A percentile compares a stretch with the other conserved stretches of the same genome.
phyloP scores from a whole-genome alignment of 1,140 invertebrate genomes.

The Ctenoplectra terminalis region DNA sequence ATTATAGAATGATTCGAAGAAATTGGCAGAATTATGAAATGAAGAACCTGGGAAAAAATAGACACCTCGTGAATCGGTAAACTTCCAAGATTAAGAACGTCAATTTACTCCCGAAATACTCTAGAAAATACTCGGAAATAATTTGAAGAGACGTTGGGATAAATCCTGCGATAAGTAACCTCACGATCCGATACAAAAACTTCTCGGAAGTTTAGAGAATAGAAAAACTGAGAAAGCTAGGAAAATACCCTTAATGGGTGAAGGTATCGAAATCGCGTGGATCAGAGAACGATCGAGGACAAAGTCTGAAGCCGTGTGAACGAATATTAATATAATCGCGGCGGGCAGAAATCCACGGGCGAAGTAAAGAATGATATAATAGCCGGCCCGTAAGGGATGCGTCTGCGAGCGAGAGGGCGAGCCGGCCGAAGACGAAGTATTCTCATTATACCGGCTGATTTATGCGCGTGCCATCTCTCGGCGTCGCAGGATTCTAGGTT shows the following conservation, averaged over 20 bases:
- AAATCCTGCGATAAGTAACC: no score
- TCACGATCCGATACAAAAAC: not conserved
- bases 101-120: not conserved
- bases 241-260: not conserved
- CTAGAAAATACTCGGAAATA: no score
- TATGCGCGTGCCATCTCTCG: conserved; percentile 78
- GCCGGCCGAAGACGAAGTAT: conserved; percentile 80
- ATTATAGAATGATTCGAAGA: not conserved
- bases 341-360: conserved; percentile 41
- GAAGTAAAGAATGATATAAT: conserved; percentile 69
- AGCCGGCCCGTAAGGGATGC: conserved; percentile 66
- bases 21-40: not conserved
- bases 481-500: conserved; percentile 79
- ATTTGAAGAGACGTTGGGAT: no score
- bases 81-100: not conserved
- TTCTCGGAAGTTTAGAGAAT: not conserved
- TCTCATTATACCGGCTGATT: conserved; percentile 83
- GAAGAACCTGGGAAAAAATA: not conserved
- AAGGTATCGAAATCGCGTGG: not conserved
- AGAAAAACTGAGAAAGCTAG: not conserved
- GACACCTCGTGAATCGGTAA: not conserved
- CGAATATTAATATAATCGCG: conserved; percentile 64
- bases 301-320: conserved; percentile 41
- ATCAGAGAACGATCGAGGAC: not conserved
- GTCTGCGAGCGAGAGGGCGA: conserved; percentile 66